phyloP scores from a whole-genome alignment of 2,888 invertebrate genomes.

The Platypus cylindrus region DNA sequence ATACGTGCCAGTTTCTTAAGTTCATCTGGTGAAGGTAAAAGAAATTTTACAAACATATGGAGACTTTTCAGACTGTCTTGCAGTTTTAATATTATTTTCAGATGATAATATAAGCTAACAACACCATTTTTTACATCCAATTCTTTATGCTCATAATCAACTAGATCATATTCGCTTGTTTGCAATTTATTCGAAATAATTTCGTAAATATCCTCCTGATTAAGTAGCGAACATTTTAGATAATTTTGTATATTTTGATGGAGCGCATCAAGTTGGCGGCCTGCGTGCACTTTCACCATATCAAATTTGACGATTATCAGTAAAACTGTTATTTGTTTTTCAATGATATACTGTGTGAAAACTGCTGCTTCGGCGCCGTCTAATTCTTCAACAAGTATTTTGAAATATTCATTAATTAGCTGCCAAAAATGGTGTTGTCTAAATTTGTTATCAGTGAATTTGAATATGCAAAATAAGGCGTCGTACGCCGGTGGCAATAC shows the following conservation, averaged over 20 bases:
- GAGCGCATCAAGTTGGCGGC: too few relatives aligned
- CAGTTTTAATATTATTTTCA: conserved; percentile 12
- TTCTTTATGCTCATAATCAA: conserved; percentile 13
- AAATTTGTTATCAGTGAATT: conserved; percentile 6
- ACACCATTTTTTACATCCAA: conserved; percentile 21
- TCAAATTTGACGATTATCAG: conserved; percentile 7
- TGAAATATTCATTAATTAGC: conserved; percentile 8
- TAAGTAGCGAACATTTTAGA: conserved; percentile 11
- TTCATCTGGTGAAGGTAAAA: not conserved
- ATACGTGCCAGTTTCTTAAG: conserved; percentile 15
- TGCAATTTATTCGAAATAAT: conserved; percentile 18
- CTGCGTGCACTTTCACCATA: too few relatives aligned
- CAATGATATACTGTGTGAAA: too few relatives aligned
- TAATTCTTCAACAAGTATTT: not conserved
- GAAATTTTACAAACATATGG: too few relatives aligned
- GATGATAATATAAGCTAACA: conserved; percentile 23
- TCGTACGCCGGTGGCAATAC: conserved; percentile 10
- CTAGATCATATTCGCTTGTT: conserved; percentile 17
- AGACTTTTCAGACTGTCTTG: not conserved
- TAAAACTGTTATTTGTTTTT: conserved; percentile 2
- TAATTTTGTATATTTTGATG: conserved; percentile 6
- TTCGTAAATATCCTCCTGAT: conserved; percentile 21
- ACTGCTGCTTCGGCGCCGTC: too few relatives aligned
- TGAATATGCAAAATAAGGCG: conserved; percentile 10
- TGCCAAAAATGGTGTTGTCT: conserved; percentile 10